phyloP scores from a whole-genome alignment of 2,888 invertebrate species.

The Anticlea derivata region DNA sequence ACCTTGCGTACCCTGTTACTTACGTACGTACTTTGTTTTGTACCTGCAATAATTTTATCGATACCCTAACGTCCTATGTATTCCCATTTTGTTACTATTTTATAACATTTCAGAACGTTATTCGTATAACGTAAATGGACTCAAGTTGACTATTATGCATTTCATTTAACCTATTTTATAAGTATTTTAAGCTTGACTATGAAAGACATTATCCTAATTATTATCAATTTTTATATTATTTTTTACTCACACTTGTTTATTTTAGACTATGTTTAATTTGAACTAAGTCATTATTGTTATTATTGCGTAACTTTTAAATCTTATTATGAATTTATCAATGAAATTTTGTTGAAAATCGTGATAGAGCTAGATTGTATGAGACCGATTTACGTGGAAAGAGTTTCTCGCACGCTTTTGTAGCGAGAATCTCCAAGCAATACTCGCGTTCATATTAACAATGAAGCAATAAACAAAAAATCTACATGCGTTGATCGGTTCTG shows the following conservation, averaged over 20 bases:
- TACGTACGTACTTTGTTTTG: constrained; percentile 3
- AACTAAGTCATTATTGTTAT: constrained; percentile 30
- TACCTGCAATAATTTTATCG: constrained; percentile 5
- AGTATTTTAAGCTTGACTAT: constrained; percentile 12
- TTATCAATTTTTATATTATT: constrained; percentile 19
- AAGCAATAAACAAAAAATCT: too few species aligned
- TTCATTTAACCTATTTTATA: constrained; percentile 12
- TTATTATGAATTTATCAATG: constrained; percentile 5
- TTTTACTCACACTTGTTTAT: constrained; percentile 19
- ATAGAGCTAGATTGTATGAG: too few species aligned
- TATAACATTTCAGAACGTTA: too few species aligned
- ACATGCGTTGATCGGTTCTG: too few species aligned
- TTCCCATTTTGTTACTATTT: background rate
- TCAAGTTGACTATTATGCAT: constrained; percentile 2
- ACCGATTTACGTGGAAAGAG: too few species aligned
- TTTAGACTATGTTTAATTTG: constrained; percentile 27
- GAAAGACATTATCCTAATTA: constrained; percentile 27
- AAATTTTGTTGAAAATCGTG: background rate
- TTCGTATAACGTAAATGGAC: background rate
- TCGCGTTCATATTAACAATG: too few species aligned
- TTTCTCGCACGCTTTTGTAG: too few species aligned
- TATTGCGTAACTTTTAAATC: background rate
- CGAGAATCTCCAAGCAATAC: too few species aligned
- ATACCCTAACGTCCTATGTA: background rate
- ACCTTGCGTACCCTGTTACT: background rate